phyloP scores from a whole-genome alignment of 2,797 vertebrate species.

The Rhabdomys pumilio region DNA sequence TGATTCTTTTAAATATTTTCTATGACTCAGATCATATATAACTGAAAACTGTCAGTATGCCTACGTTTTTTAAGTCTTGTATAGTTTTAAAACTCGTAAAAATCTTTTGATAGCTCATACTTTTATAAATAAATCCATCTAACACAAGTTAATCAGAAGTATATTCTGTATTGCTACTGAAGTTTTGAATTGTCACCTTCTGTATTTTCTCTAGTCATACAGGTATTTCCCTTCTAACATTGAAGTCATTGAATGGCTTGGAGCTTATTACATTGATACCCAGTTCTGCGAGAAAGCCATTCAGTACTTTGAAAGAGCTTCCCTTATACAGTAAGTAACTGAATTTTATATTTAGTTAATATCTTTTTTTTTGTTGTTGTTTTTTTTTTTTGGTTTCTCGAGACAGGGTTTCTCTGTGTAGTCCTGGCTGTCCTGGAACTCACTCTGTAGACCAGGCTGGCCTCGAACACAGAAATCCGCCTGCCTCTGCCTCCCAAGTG shows the following conservation, averaged over 20 bases:
- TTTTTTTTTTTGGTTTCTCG: too few species aligned
- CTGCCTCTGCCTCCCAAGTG: too few species aligned
- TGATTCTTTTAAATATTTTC: slow-evolving; percentile 62
- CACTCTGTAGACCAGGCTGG: too few species aligned
- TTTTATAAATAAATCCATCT: slow-evolving; percentile 83
- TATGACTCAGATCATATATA: slow-evolving; percentile 57
- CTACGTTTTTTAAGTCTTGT: slow-evolving; percentile 77
- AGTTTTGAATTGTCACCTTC: slow-evolving; percentile 79
- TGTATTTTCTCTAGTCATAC: slow-evolving; percentile 93
- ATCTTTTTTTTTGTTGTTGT: slow-evolving; percentile 58
- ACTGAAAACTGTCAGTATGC: slow-evolving; percentile 81
- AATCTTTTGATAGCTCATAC: slow-evolving; percentile 74
- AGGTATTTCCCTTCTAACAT: slow-evolving; percentile 98
- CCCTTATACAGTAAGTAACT: slow-evolving; percentile 97
- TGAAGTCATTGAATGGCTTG: slow-evolving; percentile 98
- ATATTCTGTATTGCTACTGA: slow-evolving; percentile 82
- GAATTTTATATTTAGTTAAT: slow-evolving; percentile 76
- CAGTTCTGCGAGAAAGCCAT: slow-evolving; percentile 99
- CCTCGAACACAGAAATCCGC: too few species aligned
- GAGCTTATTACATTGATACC: slow-evolving; percentile 97
- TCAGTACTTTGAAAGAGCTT: slow-evolving; percentile 98
- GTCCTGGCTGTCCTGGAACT: too few species aligned
- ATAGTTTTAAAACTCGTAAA: not conserved
- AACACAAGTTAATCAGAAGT: slow-evolving; percentile 83
- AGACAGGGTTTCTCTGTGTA: too few species aligned